These are phyloP conservation scores for Mobula hypostoma DNA, from an alignment of 2,113 vertebrate species.

Conservation along the genomic window DNA sequence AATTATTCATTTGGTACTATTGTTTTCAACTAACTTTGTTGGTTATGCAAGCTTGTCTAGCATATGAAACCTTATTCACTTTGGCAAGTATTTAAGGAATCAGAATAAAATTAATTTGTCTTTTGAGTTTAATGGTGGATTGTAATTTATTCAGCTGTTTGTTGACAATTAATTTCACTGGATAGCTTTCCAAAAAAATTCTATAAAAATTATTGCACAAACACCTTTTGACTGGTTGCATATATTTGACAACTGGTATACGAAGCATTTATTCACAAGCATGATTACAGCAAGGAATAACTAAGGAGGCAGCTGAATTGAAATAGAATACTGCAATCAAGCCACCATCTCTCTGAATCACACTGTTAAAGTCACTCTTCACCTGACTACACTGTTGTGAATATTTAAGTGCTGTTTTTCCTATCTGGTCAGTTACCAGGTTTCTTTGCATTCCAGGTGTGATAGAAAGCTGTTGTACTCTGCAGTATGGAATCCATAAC, in stretches of 20 bases:
- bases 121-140: background rate
- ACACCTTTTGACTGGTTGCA: background rate
- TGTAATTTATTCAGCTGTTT: background rate
- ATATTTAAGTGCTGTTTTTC: background rate
- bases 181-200: background rate
- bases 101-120: constrained; percentile 4
- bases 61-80: background rate
- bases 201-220: background rate
- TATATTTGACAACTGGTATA: background rate
- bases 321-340: constrained; percentile 24
- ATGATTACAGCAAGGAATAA: background rate
- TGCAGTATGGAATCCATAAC: background rate
- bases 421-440: background rate
- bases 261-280: background rate
- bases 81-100: background rate
- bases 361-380: background rate
- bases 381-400: background rate
- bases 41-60: background rate
- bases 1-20: background rate
- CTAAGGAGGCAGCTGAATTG: background rate
- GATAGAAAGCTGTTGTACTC: background rate
- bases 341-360: background rate
- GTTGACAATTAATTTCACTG: background rate
- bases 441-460: background rate
- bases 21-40: constrained; percentile 1